phyloP scores from a whole-genome alignment of 1,140 invertebrate genomes.

The Goniozus legneri region DNA sequence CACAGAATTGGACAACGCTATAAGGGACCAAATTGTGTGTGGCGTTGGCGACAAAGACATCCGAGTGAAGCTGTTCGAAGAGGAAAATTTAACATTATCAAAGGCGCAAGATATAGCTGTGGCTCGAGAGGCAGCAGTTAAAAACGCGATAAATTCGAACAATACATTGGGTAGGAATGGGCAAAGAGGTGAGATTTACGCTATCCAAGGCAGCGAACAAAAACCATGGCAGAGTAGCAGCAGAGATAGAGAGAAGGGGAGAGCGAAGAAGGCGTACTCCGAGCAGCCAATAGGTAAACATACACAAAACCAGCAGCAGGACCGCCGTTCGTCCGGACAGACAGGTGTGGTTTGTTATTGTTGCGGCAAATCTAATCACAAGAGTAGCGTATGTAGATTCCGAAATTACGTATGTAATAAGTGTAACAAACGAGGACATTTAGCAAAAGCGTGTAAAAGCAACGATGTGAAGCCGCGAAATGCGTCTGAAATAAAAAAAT shows the following conservation, averaged over 20 bases:
- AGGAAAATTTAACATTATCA: conserved; percentile 6
- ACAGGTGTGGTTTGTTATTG: conserved; percentile 4
- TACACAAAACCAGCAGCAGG: background rate
- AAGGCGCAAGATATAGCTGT: conserved; percentile 6
- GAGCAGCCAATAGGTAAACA: background rate
- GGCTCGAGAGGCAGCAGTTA: conserved; percentile 5
- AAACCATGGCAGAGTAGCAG: background rate
- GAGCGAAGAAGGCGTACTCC: background rate
- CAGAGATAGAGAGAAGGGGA: background rate
- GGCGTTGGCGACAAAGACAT: conserved; percentile 3
- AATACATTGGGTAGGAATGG: conserved; percentile 1
- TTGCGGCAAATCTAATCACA: conserved; percentile 3
- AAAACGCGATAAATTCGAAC: conserved; percentile 3
- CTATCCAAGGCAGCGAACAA: background rate
- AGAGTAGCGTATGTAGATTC: background rate
- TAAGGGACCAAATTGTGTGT: conserved; percentile 8
- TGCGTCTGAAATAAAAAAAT: background rate
- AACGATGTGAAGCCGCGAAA: background rate
- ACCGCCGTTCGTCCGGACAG: conserved; percentile 1
- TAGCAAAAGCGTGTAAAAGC: conserved; percentile 4
- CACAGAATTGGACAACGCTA: conserved; percentile 3
- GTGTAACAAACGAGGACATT: conserved; percentile 5
- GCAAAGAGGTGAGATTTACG: background rate
- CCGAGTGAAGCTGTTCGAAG: conserved; percentile 4
- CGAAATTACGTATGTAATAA: background rate